Percentiles rank a stretch among this genome's conserved stretches.
Conservation (phyloP, 2,888 invertebrate species). For the Halictus quadricinctus region DNA sequence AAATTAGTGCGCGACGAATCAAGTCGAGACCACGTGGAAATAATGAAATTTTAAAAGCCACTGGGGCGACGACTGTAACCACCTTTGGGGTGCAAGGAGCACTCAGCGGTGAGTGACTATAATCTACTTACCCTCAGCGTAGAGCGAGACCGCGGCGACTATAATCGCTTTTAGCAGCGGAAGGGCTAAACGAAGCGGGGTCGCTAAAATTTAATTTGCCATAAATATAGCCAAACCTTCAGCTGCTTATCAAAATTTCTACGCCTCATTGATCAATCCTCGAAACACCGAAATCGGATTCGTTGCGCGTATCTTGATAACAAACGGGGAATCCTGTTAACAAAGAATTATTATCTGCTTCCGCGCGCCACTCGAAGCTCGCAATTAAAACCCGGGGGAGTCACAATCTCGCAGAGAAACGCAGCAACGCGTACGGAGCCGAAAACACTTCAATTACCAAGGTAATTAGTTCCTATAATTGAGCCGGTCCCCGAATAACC, state of each 20-base stretch:
- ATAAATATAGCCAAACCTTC: background rate
- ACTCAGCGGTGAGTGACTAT: conserved; percentile 6
- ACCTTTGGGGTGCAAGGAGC: background rate
- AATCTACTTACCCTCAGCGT: background rate
- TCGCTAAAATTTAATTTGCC: background rate
- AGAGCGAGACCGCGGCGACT: background rate
- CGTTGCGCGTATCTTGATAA: background rate
- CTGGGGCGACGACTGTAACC: background rate
- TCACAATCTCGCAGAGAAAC: background rate
- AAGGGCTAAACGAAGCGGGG: background rate
- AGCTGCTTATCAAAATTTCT: background rate
- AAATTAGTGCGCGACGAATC: background rate
- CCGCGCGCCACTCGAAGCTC: background rate
- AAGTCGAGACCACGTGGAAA: background rate
- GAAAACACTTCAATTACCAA: conserved; percentile 1
- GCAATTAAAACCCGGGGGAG: background rate
- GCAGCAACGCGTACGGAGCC: background rate
- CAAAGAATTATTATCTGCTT: background rate
- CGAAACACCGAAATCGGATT: background rate
- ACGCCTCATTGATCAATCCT: background rate
- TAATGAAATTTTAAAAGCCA: background rate
- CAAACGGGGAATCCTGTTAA: background rate
- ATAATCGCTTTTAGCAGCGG: background rate
- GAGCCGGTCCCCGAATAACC: background rate
- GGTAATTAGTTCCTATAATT: conserved; percentile 1